phyloP scores from a whole-genome alignment of 2,113 vertebrate species.

The Pogonocichla stellata region DNA sequence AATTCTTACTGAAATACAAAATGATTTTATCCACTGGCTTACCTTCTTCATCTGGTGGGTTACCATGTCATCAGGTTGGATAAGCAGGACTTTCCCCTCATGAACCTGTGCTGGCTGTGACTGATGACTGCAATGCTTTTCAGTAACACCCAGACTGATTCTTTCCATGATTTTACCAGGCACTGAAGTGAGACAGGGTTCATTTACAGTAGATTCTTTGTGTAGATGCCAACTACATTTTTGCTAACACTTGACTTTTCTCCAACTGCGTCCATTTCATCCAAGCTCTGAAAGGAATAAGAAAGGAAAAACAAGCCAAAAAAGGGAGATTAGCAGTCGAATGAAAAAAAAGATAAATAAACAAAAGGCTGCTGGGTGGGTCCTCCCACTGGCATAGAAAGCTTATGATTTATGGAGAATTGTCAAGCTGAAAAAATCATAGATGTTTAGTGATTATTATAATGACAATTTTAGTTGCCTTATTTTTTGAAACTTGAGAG shows the following conservation, averaged over 20 bases:
- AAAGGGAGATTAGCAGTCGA: neutral
- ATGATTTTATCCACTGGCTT: neutral
- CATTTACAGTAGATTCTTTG: neutral
- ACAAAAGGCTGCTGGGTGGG: neutral
- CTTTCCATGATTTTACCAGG: neutral
- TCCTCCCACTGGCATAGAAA: neutral
- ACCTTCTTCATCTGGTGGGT: neutral
- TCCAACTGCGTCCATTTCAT: neutral
- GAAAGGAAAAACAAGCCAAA: neutral
- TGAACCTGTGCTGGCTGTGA: neutral
- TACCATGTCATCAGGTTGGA: neutral
- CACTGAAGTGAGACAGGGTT: neutral
- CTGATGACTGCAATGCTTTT: fast-evolving
- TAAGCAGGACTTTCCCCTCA: neutral
- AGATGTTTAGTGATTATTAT: neutral
- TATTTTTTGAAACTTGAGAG: neutral
- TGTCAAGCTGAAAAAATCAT: neutral
- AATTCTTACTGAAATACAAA: neutral
- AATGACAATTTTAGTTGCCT: neutral
- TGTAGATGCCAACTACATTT: neutral
- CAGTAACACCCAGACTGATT: neutral
- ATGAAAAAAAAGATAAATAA: neutral
- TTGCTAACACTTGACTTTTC: neutral
- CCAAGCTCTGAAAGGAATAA: neutral
- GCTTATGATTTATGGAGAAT: neutral